Evolutionary conservation across 2,888 invertebrate genomes (phyloP).

Genomic region (Polia nebulosa): DNA sequence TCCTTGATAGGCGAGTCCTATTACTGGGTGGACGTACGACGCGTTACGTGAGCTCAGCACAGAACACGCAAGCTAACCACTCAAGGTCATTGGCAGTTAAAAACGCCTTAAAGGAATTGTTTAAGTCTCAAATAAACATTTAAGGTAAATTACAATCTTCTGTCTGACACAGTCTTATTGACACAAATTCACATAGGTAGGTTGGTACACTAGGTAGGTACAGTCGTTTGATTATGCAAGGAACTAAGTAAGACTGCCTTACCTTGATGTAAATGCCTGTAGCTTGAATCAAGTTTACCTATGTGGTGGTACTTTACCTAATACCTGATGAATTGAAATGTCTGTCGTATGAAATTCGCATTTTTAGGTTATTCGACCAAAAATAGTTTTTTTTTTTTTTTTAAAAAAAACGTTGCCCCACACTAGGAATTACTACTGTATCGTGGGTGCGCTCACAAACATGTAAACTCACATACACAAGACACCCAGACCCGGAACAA

Average conservation of each 20-base stretch:
- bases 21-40: too few species aligned
- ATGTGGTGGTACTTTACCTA: constrained; percentile 9
- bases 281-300: constrained; percentile 24
- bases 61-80: too few species aligned
- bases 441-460: too few species aligned
- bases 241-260: constrained; percentile 52
- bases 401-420: too few species aligned
- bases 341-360: background rate
- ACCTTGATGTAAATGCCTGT: constrained; percentile 41
- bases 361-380: background rate
- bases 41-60: too few species aligned
- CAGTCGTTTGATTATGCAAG: constrained; percentile 44
- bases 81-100: too few species aligned
- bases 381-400: too few species aligned
- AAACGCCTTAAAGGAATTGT: constrained; percentile 27
- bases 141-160: constrained; percentile 24
- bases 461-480: too few species aligned
- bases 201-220: background rate
- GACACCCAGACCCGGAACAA: too few species aligned
- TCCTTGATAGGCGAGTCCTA: too few species aligned
- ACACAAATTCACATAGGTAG: constrained; percentile 39
- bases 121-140: constrained; percentile 8
- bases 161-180: constrained; percentile 44
- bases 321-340: background rate
- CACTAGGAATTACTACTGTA: too few species aligned